Conservation (phyloP, 2,888 invertebrate genomes). For the Slavum lentiscoides region DNA sequence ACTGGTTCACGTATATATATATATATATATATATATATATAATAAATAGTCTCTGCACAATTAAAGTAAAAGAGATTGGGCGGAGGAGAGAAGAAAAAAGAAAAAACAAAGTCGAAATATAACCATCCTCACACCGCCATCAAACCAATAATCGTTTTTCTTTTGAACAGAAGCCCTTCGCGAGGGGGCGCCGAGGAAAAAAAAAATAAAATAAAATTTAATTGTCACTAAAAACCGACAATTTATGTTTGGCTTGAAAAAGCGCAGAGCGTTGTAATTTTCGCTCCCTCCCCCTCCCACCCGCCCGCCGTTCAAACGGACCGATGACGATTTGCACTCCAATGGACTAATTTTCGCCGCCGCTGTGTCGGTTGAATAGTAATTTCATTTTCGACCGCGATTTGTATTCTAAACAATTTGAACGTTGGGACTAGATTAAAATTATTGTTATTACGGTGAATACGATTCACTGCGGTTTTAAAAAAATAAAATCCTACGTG, state of each 20-base stretch:
- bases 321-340: background rate
- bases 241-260: background rate
- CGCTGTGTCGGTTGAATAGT: background rate
- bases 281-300: background rate
- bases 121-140: background rate
- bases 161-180: background rate
- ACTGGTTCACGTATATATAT: background rate
- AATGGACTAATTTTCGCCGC: background rate
- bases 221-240: conserved; percentile 30
- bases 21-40: too few species aligned
- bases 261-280: background rate
- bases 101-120: conserved; percentile 1
- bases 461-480: too few species aligned
- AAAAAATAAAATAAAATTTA: conserved; percentile 47
- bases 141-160: conserved; percentile 17
- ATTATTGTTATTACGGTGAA: too few species aligned
- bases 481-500: too few species aligned
- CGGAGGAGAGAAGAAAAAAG: background rate
- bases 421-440: too few species aligned
- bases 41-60: background rate
- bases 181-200: background rate
- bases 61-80: background rate
- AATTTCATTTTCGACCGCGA: background rate
- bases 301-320: too few species aligned
- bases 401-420: too few species aligned